Evolutionary conservation across 2,888 invertebrate genomes (phyloP), one percentile per base, ranked within the genome.

Genomic region (Elegia similella): DNA sequence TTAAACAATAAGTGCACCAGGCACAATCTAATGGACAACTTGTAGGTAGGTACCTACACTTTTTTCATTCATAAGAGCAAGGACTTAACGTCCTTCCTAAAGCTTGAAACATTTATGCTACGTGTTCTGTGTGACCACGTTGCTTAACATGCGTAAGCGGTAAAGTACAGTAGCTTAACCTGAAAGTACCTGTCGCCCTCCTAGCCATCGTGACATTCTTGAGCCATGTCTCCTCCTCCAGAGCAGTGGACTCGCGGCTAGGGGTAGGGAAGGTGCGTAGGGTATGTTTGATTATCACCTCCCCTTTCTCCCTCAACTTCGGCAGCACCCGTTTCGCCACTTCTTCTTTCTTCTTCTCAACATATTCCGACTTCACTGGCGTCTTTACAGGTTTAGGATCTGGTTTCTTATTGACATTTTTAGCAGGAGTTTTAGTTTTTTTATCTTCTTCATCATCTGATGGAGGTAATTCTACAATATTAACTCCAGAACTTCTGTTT

Each of bases 251-350:
- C 79, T 96, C 96, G 61, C 97, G 88, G 55, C 94, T 94, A 0
- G 97, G 97, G 1, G 97, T 97, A 0, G 96, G 95, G 76, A 98
- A 96, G 17, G 92, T 92, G 57, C 97, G 90, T 8, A 94, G 93
- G 0, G 97, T 96, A 73, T 97, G 96, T 32, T 86, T 92, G 8
- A 97, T 93, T 63, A 93, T 89, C 55, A 97, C 92, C 42, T 88
- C 90, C 7, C 92, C 92, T 23, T 82, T 76, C 67, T 92, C 83
- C 66, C 97, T 92, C 10, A 94, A 88, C 59, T 86, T 84, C 3
- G 95, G 94, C 55, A 93, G 65, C 15, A 89, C 81, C 58, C 88
- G 84, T 42, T 80, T 82, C 1, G 82, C 75, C 15, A 73, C 69
- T 66, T 84, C 85, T 59, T 80, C 65, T 63, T 78, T 84, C 65